Evolutionary conservation across 2,888 invertebrate genomes (phyloP), one percentile per base, ranked within the genome.

Genomic region (Willowsia nigromaculata): DNA sequence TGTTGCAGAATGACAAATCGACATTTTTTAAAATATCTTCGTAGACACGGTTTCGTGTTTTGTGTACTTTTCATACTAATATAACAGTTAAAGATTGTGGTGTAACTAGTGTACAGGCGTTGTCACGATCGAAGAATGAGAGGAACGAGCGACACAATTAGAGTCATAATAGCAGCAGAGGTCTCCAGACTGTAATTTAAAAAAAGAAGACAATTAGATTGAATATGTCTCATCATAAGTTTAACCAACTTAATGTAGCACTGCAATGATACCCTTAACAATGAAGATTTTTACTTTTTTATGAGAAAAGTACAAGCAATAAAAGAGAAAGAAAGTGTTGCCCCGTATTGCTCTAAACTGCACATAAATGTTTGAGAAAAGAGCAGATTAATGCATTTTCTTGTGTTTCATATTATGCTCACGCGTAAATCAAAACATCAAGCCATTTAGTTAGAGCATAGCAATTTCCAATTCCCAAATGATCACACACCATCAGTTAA

Each of bases 111-210:
- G 89, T 85, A 56, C 76, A 86, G 83, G 88, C 89, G 91, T 82
- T 88, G 91, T 92, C 92, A 92, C 90, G 91, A 91, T 43, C 90
- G 92, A 65, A 90, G 90, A 83, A 91, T 91, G 85, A 89, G 91
- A 91, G 90, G 94, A 93, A 92, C 91, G 92, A 93, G 92, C 92
- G 93, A 93, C 93, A 93, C 94, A 94, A 93, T 94, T 93, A 93
- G 94, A 94, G 94, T 94, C 94, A 94, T 94, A 94, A 94, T 94
- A 94, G 93, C 94, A 94, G 94, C 94, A 94, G 93, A 94, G 94
- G 93, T 94, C 94, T 93, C 94, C 94, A 93, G 94, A 94, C 94
- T 94, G 93, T 91, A 94, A 92, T 91, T 22, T 30, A 18, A 53
- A 65, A 47, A 18, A 82, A 43, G 47, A 13, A 43, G 11, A 18